These are phyloP conservation scores for Scophthalmus maximus DNA, from an alignment of 2,113 vertebrate genomes.

Conservation along the genomic window DNA sequence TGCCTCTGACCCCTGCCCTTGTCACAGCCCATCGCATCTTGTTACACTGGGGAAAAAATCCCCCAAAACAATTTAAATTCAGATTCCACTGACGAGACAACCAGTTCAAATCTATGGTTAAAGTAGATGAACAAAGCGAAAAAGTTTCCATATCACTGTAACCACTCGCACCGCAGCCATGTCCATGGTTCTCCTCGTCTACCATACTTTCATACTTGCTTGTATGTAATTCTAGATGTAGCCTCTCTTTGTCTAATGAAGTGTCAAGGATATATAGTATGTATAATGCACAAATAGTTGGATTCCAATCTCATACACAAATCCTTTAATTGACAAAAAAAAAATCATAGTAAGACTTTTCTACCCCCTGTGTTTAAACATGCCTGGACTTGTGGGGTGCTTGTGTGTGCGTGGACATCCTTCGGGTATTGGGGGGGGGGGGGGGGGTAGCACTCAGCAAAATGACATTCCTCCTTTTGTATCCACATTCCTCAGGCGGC, in stretches of 20 bases:
- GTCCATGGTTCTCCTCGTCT: background rate
- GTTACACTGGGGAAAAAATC: background rate
- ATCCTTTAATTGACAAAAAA: conserved; percentile 40
- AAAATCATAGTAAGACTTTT: conserved; percentile 47
- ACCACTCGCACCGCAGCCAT: background rate
- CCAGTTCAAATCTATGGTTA: background rate
- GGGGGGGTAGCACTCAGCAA: conserved; percentile 73
- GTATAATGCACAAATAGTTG: no score
- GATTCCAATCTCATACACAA: background rate
- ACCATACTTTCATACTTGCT: background rate
- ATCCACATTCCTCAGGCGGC: conserved; percentile 82
- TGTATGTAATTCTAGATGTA: no score
- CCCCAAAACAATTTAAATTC: background rate
- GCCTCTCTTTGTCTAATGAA: no score
- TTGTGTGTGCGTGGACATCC: conserved; percentile 45
- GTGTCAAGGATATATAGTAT: no score
- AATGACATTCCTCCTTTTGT: conserved; percentile 86
- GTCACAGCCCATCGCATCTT: conserved; percentile 7
- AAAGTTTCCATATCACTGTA: background rate
- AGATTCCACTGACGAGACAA: conserved; percentile 9
- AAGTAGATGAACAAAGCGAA: background rate
- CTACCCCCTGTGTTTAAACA: conserved; percentile 65
- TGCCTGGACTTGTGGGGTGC: conserved; percentile 68
- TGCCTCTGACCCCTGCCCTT: conserved; percentile 35
- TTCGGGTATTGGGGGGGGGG: conserved; percentile 26